Conservation (phyloP, 2,888 invertebrate genomes). For the Embidobia sp. region DNA sequence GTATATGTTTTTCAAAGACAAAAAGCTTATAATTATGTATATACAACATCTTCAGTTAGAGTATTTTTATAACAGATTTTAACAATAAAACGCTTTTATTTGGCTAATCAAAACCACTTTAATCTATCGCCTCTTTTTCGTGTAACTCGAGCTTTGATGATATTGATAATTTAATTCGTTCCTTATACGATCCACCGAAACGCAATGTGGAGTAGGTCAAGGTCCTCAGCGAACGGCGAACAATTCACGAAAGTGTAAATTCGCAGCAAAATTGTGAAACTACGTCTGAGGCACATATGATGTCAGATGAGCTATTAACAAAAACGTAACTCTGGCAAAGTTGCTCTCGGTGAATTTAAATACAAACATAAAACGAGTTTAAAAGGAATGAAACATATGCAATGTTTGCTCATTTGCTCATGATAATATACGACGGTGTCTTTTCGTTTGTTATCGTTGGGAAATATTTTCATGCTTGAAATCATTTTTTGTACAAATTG, state of each 20-base stretch:
- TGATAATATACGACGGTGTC: too few species aligned
- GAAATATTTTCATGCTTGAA: too few species aligned
- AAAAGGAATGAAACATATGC: too few species aligned
- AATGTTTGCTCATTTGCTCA: too few species aligned
- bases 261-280: conserved; percentile 45
- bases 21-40: conserved; percentile 8
- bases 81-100: conserved; percentile 30
- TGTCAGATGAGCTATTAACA: conserved; percentile 47
- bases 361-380: conserved; percentile 12
- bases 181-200: conserved; percentile 9
- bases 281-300: conserved; percentile 16
- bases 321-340: conserved; percentile 28
- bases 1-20: not conserved
- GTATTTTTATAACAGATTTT: conserved; percentile 44
- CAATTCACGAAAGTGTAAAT: conserved; percentile 52
- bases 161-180: conserved; percentile 10
- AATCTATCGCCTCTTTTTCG: too few species aligned
- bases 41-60: not conserved
- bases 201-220: conserved; percentile 43
- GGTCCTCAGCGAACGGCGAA: conserved; percentile 8
- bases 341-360: not conserved
- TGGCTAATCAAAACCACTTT: not conserved
- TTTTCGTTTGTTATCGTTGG: too few species aligned
- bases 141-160: too few species aligned
- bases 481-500: too few species aligned